phyloP scores from a whole-genome alignment of 2,113 vertebrate genomes.

The Cephalopterus ornatus region DNA sequence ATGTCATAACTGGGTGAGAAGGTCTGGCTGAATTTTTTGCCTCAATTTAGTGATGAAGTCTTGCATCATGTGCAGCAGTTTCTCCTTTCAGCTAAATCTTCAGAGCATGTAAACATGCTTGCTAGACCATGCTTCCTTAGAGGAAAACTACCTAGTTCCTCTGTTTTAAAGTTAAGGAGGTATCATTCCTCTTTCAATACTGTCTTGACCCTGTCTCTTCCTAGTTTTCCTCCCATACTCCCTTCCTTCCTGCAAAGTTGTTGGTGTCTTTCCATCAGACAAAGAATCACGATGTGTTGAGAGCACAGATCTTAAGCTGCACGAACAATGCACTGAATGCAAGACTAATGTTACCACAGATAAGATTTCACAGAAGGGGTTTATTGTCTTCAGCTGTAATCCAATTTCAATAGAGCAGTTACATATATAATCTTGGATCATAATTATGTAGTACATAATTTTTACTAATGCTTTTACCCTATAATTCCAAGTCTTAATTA shows the following conservation, averaged over 20 bases:
- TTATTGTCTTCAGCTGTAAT: conserved; percentile 20
- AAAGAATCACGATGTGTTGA: not conserved
- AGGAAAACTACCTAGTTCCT: conserved; percentile 38
- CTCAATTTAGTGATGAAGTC: not conserved
- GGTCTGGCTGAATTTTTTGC: not conserved
- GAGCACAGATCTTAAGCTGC: not conserved
- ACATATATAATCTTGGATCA: not conserved
- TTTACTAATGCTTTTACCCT: not conserved
- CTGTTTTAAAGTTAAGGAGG: not conserved
- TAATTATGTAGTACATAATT: not conserved
- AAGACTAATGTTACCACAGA: not conserved
- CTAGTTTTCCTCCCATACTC: conserved; percentile 7
- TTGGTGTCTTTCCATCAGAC: conserved; percentile 18
- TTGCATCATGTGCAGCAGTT: not conserved
- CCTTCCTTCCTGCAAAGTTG: conserved; percentile 28
- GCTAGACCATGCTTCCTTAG: conserved; percentile 5
- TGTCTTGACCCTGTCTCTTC: conserved; percentile 19
- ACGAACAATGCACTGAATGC: not conserved
- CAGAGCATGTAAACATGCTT: not conserved
- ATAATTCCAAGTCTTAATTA: not conserved
- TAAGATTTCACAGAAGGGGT: conserved; percentile 15
- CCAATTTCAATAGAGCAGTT: not conserved
- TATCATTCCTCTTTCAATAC: not conserved
- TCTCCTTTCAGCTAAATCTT: not conserved
- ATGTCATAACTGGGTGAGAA: fast-evolving